Evolutionary conservation across 2,888 invertebrate species (phyloP).

Genomic region (Vandiemenella viatica): DNA sequence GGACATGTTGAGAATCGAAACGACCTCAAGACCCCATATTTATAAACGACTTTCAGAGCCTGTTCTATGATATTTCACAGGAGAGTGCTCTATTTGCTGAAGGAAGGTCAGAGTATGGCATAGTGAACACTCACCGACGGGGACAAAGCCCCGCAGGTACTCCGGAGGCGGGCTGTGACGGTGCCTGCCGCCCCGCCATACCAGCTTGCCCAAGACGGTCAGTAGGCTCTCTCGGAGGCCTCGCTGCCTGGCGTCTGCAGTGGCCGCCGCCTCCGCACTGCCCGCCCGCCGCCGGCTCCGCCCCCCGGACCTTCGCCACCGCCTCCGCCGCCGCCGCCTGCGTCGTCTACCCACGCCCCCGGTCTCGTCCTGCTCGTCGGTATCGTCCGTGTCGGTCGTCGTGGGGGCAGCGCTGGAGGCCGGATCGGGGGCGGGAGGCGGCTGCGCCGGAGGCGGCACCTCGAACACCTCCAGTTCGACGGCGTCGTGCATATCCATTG

Average conservation of each 20-base stretch:
- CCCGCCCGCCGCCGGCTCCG: background rate
- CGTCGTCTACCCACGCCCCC: conserved; percentile 3
- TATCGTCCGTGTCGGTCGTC: conserved; percentile 2
- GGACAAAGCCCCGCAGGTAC: conserved; percentile 30
- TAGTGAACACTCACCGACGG: conserved; percentile 27
- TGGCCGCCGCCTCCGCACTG: background rate
- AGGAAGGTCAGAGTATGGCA: too few species aligned
- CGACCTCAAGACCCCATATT: too few species aligned
- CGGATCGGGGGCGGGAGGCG: too few species aligned
- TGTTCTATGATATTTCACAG: too few species aligned
- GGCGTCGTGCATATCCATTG: conserved; percentile 9
- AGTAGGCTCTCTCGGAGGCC: conserved; percentile 47
- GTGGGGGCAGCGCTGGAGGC: background rate
- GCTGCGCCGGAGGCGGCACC: too few species aligned
- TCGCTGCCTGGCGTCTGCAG: conserved; percentile 23
- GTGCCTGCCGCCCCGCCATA: conserved; percentile 21
- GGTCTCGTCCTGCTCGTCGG: conserved; percentile 1
- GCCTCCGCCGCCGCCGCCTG: conserved; percentile 5
- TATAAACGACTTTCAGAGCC: too few species aligned
- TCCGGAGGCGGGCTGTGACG: conserved; percentile 21
- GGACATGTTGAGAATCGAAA: too few species aligned
- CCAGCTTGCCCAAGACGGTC: conserved; percentile 46
- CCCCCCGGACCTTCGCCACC: conserved; percentile 6
- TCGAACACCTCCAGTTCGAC: conserved; percentile 17
- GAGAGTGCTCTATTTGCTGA: too few species aligned